Conservation (phyloP, 2,797 vertebrate species). For the Channallabes apus region DNA sequence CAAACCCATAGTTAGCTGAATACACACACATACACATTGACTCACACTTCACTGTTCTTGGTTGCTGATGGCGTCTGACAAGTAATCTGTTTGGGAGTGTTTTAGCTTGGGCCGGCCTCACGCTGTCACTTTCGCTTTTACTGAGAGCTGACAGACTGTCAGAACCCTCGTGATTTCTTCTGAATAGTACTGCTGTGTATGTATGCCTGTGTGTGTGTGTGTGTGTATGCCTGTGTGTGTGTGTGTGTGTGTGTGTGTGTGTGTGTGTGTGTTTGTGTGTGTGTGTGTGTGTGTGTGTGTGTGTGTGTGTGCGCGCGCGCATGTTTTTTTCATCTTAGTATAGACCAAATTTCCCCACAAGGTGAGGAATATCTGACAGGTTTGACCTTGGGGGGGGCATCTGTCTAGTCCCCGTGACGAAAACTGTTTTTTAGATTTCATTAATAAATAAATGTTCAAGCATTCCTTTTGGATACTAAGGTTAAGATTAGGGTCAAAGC, state of each 20-base stretch:
- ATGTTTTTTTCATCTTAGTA: neutral
- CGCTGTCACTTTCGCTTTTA: constrained; percentile 54
- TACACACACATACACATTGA: constrained; percentile 62
- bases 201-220: constrained; percentile 7
- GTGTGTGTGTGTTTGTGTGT: too few species aligned
- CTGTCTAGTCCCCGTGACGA: neutral
- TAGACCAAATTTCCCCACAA: neutral
- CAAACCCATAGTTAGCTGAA: constrained; percentile 39
- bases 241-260: too few species aligned
- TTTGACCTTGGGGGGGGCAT: constrained; percentile 12
- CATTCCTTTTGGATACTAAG: neutral
- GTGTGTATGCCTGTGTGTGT: too few species aligned
- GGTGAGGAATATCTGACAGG: neutral
- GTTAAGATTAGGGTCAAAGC: constrained; percentile 15
- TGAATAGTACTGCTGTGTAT: constrained; percentile 42
- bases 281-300: constrained; percentile 7
- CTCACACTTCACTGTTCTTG: constrained; percentile 69
- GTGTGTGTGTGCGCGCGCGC: neutral
- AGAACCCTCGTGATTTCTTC: constrained; percentile 49
- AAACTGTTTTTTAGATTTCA: neutral
- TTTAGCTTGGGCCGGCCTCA: constrained; percentile 46
- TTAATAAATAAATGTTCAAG: neutral
- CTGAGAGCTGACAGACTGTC: constrained; percentile 57
- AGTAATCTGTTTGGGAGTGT: constrained; percentile 61
- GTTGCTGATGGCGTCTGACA: constrained; percentile 61